phyloP scores from a whole-genome alignment of 2,113 vertebrate species.

The Cryptomyrus ogoouensis region DNA sequence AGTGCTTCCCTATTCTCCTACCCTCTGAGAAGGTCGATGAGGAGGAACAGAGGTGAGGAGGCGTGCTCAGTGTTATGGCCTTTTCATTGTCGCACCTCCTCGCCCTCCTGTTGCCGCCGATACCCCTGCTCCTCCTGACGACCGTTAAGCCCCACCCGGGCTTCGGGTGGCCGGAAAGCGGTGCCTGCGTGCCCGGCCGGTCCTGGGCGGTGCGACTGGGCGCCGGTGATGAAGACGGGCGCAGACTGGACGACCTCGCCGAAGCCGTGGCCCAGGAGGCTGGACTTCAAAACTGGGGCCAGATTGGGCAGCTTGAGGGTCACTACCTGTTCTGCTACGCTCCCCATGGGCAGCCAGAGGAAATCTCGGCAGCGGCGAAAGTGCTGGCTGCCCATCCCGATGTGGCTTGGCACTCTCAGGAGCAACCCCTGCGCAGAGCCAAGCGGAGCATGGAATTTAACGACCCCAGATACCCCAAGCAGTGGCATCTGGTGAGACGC shows the following conservation, averaged over 20 bases:
- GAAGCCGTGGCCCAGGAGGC: conserved; percentile 66
- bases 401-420: conserved; percentile 83
- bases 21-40: conserved; percentile 45
- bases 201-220: conserved; percentile 79
- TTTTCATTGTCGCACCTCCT: conserved; percentile 35
- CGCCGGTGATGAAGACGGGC: conserved; percentile 25
- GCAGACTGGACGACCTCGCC: conserved; percentile 56
- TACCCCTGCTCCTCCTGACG: conserved; percentile 29
- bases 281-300: conserved; percentile 77
- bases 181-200: conserved; percentile 50
- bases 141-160: conserved; percentile 22
- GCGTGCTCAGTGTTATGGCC: conserved; percentile 51
- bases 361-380: conserved; percentile 44
- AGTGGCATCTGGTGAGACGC: conserved; percentile 91
- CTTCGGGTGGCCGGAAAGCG: conserved; percentile 18
- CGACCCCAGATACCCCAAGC: conserved; percentile 82
- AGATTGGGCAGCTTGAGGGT: conserved; percentile 82
- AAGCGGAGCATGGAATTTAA: conserved; percentile 88
- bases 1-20: not conserved
- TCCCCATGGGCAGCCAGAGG: not conserved
- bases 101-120: conserved; percentile 36
- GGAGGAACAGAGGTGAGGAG: conserved; percentile 36
- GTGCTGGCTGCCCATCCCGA: conserved; percentile 67
- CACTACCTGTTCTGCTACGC: conserved; percentile 74
- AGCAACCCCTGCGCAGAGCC: conserved; percentile 76